These are phyloP conservation scores for Chrysolina americana DNA, from an alignment of 2,888 invertebrate genomes.

Conservation along the genomic window DNA sequence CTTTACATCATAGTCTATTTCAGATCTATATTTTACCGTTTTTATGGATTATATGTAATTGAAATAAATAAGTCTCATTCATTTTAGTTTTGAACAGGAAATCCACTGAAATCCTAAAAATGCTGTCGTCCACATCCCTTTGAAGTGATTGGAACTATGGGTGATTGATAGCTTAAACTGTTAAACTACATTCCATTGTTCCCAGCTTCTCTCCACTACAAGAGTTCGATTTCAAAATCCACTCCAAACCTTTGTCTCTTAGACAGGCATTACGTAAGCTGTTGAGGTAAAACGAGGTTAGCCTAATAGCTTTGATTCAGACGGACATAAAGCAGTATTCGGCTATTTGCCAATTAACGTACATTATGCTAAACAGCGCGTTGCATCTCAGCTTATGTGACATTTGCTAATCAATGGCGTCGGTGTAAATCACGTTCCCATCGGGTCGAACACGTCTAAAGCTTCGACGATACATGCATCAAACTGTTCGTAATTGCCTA, in stretches of 20 bases:
- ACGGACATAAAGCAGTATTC: conserved; percentile 62
- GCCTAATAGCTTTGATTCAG: conserved; percentile 65
- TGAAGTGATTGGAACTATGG: too few species aligned
- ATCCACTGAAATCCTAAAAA: too few species aligned
- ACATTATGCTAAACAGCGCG: conserved; percentile 67
- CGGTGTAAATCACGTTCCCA: conserved; percentile 68
- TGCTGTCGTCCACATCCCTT: too few species aligned
- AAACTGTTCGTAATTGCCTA: conserved; percentile 62
- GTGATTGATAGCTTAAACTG: too few species aligned
- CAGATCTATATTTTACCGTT: too few species aligned
- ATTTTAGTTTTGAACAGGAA: too few species aligned
- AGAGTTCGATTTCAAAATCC: neutral
- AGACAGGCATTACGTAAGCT: conserved; percentile 31
- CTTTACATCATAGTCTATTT: too few species aligned
- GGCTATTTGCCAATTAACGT: conserved; percentile 65
- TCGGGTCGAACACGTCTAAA: conserved; percentile 63
- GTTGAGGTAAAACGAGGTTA: conserved; percentile 60
- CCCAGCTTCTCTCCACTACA: too few species aligned
- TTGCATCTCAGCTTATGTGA: conserved; percentile 66
- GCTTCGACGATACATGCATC: conserved; percentile 61
- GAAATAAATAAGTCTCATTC: too few species aligned
- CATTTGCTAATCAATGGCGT: conserved; percentile 66
- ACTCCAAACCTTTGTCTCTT: neutral
- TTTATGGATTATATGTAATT: too few species aligned
- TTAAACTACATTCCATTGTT: too few species aligned